Evolutionary conservation across 2,113 vertebrate species (phyloP), one percentile per base, ranked within the genome.

Genomic region (Syngnathoides biaculeatus): DNA sequence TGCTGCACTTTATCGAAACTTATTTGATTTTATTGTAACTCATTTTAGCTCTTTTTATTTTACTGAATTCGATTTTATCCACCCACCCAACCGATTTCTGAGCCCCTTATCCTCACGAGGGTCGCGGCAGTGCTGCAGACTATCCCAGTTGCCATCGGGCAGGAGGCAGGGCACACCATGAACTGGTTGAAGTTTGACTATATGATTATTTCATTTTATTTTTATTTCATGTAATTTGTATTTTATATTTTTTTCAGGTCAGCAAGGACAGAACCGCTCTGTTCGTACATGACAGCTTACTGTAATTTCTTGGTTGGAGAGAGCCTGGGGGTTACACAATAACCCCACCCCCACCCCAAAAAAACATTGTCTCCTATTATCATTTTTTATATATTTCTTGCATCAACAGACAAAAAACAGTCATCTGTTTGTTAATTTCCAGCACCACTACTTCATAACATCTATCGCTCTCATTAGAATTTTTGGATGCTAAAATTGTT

Each of bases 241-340:
- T 64, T 14, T 63, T 9, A 27, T 58, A 62, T 35, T 64, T 20
- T 75, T 89, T 84, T 59, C 85, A 93, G 92, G 91, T 93, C 78
- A 92, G 92, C 71, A 92, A 92, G 70, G 92, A 93, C 64, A 91
- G 90, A 4, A 91, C 88, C 20, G 87, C 90, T 2, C 20, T 35
- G 24, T 13, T 73, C 74, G 12, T 68, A 27, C 22, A n/a, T 68
- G 26, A 79, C 67, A 59, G 20, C 35, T 22, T 62, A 38, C 11
- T 62, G 15, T 42, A 22, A 24, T 57, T 24, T 57, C 9, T 59
- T 62, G 40, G 5, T 57, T 57, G 6, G 4, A 30, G n/a, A n/a
- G n/a, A n/a, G n/a, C n/a, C n/a, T n/a, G n/a, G n/a, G n/a, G n/a
- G n/a, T n/a, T n/a, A n/a, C n/a, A n/a, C n/a, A n/a, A n/a, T n/a